phyloP scores from a whole-genome alignment of 2,888 invertebrate genomes.

The Acleris cristana region DNA sequence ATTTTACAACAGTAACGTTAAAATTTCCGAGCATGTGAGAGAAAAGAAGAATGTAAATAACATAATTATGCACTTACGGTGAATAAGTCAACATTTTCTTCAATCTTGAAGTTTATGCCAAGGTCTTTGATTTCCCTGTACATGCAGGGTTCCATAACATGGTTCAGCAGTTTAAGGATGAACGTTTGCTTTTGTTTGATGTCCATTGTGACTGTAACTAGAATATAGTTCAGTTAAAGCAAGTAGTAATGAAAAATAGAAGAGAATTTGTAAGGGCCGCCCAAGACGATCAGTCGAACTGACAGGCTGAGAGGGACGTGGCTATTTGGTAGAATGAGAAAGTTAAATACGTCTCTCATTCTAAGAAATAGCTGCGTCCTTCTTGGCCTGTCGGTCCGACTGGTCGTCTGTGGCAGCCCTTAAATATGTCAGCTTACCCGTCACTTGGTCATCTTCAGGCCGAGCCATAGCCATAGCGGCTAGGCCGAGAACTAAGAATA shows the following conservation, averaged over 20 bases:
- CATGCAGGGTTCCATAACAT: conserved; percentile 74
- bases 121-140: conserved; percentile 74
- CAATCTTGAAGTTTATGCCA: conserved; percentile 70
- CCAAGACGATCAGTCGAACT: no score
- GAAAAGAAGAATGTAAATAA: conserved; percentile 3
- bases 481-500: conserved; percentile 63
- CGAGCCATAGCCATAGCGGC: conserved; percentile 67
- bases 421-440: conserved; percentile 46
- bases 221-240: conserved; percentile 1
- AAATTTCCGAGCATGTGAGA: no score
- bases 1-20: no score
- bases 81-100: conserved; percentile 66
- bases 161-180: conserved; percentile 80
- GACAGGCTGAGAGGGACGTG: no score
- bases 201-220: conserved; percentile 65
- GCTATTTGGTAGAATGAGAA: no score
- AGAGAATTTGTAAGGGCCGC: no score
- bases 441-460: conserved; percentile 58
- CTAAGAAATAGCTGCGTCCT: no score
- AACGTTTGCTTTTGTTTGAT: conserved; percentile 74
- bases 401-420: no score
- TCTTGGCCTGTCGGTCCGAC: no score
- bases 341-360: no score
- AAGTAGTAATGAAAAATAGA: no score
- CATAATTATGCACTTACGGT: conserved; percentile 53